A percentile compares a stretch with the other conserved stretches of the same genome.
Conservation (phyloP, 1,140 invertebrate genomes). For the Andricus grossulariae region DNA sequence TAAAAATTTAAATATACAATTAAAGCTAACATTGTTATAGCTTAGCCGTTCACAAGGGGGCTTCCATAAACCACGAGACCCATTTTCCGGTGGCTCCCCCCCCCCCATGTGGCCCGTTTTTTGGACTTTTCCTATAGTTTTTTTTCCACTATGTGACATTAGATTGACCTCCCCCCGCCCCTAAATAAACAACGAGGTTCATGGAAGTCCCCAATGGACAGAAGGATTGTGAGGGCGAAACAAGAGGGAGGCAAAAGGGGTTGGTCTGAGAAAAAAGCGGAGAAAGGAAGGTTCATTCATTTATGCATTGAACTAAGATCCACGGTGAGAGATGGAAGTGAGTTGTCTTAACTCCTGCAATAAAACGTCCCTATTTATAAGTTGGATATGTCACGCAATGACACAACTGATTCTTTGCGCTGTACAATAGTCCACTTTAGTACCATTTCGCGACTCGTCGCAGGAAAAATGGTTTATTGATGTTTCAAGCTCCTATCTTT, state of each 20-base stretch:
- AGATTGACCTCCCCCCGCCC: too few species aligned
- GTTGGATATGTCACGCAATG: background rate
- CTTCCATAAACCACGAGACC: too few species aligned
- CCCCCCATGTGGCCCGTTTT: too few species aligned
- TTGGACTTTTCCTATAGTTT: too few species aligned
- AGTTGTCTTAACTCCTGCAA: conserved; percentile 5
- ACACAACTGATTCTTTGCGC: background rate
- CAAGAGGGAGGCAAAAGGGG: background rate
- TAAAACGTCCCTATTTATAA: background rate
- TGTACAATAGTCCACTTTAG: background rate
- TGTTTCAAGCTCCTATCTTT: background rate
- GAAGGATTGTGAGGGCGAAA: background rate
- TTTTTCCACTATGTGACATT: too few species aligned
- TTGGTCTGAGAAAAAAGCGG: conserved; percentile 35
- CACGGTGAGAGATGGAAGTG: background rate
- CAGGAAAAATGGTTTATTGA: background rate
- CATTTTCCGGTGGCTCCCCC: too few species aligned
- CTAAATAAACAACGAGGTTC: too few species aligned
- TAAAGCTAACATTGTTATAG: too few species aligned
- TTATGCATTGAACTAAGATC: conserved; percentile 36
- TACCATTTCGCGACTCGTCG: background rate
- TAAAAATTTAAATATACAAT: too few species aligned
- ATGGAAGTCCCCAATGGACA: background rate
- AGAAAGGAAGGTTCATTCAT: conserved; percentile 37
- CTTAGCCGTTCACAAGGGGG: too few species aligned